Conservation (phyloP, 1,140 invertebrate species). For the Caenorhabditis inopinata region DNA sequence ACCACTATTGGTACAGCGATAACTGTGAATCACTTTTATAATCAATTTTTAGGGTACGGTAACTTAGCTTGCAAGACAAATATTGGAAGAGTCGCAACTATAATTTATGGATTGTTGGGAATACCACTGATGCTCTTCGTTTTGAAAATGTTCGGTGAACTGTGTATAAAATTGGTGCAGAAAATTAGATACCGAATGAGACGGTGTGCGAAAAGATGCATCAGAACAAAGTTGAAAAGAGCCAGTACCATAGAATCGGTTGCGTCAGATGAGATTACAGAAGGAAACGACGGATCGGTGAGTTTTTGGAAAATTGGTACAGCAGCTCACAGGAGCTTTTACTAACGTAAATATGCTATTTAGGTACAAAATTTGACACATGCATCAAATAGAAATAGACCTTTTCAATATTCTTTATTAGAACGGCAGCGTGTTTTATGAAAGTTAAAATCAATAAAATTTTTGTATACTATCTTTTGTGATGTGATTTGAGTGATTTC, state of each 20-base stretch:
- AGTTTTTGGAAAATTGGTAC: background rate
- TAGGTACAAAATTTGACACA: background rate
- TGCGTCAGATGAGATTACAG: background rate
- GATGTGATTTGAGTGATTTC: too few relatives aligned
- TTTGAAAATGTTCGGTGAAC: conserved; percentile 11
- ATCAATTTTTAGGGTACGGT: conserved; percentile 37
- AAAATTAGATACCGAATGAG: background rate
- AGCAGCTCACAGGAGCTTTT: background rate
- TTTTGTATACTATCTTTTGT: too few relatives aligned
- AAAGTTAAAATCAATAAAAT: too few relatives aligned
- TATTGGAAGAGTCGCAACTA: conserved; percentile 41
- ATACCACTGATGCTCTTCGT: conserved; percentile 40
- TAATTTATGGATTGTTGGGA: conserved; percentile 44
- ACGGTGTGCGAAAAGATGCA: background rate
- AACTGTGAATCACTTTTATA: background rate
- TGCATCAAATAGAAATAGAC: too few relatives aligned
- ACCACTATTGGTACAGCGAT: conserved; percentile 39
- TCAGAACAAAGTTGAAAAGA: background rate
- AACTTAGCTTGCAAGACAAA: conserved; percentile 35
- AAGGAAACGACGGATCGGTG: background rate
- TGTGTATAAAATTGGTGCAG: background rate
- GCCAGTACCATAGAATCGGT: background rate
- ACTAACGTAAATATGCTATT: background rate
- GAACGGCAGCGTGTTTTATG: too few relatives aligned
- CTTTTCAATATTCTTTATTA: too few relatives aligned